Percentiles rank a stretch among this genome's conserved stretches.
Evolutionary conservation across 2,888 invertebrate species (phyloP).

Genomic region (Halictus quadricinctus): DNA sequence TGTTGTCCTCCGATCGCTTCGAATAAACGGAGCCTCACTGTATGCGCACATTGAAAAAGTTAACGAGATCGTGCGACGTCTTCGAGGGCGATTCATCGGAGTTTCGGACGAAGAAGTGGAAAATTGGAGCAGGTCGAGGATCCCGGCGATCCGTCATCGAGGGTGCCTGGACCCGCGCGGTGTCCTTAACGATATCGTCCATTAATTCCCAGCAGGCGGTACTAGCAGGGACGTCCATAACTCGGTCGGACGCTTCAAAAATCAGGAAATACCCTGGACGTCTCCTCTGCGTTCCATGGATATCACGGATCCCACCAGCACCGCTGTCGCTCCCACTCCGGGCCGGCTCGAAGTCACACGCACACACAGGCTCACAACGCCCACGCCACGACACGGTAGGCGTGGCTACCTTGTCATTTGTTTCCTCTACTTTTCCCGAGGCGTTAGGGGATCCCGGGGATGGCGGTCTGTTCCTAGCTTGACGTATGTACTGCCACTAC

Average conservation of each 20-base stretch:
- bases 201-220: conserved; percentile 36
- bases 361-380: conserved; percentile 73
- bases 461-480: conserved; percentile 74
- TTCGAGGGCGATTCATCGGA: background rate
- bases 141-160: background rate
- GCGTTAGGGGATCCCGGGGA: conserved; percentile 70
- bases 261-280: conserved; percentile 67
- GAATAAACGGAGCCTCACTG: no score
- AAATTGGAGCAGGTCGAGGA: conserved; percentile 1
- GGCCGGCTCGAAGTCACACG: conserved; percentile 56
- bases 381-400: conserved; percentile 73
- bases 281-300: conserved; percentile 35
- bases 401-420: conserved; percentile 79
- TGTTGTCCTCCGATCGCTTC: no score
- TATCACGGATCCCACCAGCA: conserved; percentile 57
- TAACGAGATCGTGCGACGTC: background rate
- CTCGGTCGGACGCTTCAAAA: conserved; percentile 67
- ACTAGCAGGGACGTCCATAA: conserved; percentile 52
- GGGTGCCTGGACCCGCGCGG: background rate
- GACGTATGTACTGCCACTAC: conserved; percentile 76
- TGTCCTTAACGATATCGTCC: background rate
- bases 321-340: conserved; percentile 56
- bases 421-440: conserved; percentile 74
- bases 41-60: background rate
- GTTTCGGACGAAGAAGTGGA: background rate